Evolutionary conservation across 2,888 invertebrate species (phyloP).

Genomic region (Nemoura dubitans): DNA sequence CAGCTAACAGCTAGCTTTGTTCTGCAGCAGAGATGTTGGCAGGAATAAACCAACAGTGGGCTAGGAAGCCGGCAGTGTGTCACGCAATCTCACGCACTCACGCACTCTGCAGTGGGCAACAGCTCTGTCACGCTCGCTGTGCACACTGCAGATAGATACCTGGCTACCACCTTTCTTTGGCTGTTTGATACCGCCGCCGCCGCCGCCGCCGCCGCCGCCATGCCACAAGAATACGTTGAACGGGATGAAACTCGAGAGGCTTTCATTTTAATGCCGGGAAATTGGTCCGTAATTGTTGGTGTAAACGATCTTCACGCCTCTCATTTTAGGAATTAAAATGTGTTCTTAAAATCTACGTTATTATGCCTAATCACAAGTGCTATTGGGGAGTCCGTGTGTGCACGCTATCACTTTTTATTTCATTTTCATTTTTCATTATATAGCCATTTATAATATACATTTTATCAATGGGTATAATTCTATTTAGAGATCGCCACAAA

Average conservation of each 20-base stretch:
- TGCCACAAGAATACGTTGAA: not conserved
- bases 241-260: not conserved
- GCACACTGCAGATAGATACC: not conserved
- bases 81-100: not conserved
- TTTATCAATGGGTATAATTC: too few species aligned
- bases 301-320: not conserved
- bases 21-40: not conserved
- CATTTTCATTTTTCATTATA: too few species aligned
- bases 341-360: too few species aligned
- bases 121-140: not conserved
- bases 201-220: too few species aligned
- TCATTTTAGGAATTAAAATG: not conserved
- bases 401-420: too few species aligned
- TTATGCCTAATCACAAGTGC: too few species aligned
- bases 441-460: too few species aligned
- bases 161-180: not conserved
- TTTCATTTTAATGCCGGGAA: not conserved
- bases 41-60: not conserved
- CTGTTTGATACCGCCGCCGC: not conserved
- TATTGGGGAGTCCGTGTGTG: too few species aligned
- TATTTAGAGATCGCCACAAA: too few species aligned
- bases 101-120: not conserved
- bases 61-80: not conserved
- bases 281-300: not conserved
- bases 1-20: slow-evolving; percentile 9